Evolutionary conservation across 2,888 invertebrate genomes (phyloP), one percentile per base, ranked within the genome.

Genomic region (Dasypolia templi): DNA sequence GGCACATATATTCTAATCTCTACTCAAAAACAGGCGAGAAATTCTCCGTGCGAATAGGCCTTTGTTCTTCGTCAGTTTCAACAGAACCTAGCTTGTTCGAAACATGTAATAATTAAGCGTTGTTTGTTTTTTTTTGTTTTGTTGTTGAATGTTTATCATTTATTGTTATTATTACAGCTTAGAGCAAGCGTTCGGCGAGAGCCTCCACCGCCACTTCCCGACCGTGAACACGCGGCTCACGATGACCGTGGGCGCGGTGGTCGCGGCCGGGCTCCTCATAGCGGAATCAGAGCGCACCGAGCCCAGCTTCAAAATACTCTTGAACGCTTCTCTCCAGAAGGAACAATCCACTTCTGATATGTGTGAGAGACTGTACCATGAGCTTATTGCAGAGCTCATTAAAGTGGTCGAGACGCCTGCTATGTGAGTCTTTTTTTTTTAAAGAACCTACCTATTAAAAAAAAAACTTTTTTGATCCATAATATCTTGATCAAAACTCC

Each of bases 211-310:
- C 44, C 95, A 96, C 82, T 97, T 97, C 89, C 97, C 97, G 1
- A 97, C 97, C 0, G 96, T 97, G 26, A 96, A 97, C 71, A 97
- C 98, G 1, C 95, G 96, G 5, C 90, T 97, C 0, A 92, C 96
- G 29, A 94, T 98, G 77, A 95, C 97, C 0, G 95, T 97, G 3
- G 87, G 88, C 0, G 96, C 97, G 22, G 88, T 97, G 6, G 89
- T 93, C 2, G 91, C 95, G 0, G 97, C 97, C 0, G 89, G 92
- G 5, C 79, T 86, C 4, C 91, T 98, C 17, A 95, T 94, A 0
- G 94, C 95, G 0, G 91, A 91, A 7, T 90, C 93, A 1, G 92
- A 96, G 63, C 86, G 94, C 6, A 80, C 87, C 0, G 91, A 95
- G 17, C 87, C 92, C 2, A 61, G 77, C 3, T 93, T 95, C 44